Conservation (phyloP, 2,113 vertebrate genomes). For the Andinoacara biseriatus region DNA sequence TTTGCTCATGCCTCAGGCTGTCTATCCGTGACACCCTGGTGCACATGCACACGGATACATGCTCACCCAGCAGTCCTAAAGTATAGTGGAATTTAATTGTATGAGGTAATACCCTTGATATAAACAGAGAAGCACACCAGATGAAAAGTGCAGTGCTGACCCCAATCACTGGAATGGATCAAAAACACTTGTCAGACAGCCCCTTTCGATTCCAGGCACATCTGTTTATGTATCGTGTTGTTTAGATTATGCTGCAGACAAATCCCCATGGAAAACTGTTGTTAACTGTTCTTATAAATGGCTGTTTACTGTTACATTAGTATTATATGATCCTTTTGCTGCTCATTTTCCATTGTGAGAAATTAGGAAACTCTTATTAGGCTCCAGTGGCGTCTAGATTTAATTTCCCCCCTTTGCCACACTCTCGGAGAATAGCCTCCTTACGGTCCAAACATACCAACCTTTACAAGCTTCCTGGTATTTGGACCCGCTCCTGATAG, state of each 20-base stretch:
- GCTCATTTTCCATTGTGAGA: slow-evolving; percentile 66
- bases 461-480: slow-evolving; percentile 65
- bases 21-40: neutral
- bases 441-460: slow-evolving; percentile 52
- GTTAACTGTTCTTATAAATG: slow-evolving; percentile 61
- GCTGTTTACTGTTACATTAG: slow-evolving; percentile 65
- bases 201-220: slow-evolving; percentile 63
- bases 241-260: slow-evolving; percentile 64
- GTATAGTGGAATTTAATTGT: slow-evolving; percentile 45
- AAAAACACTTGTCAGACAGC: slow-evolving; percentile 64
- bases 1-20: slow-evolving; percentile 26
- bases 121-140: slow-evolving; percentile 37
- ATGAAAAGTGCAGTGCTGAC: slow-evolving; percentile 46
- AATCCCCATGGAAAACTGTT: slow-evolving; percentile 58
- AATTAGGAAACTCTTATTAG: slow-evolving; percentile 64
- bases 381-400: slow-evolving; percentile 58
- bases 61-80: slow-evolving; percentile 16
- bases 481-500: slow-evolving; percentile 60
- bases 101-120: slow-evolving; percentile 50
- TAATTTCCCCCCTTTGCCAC: slow-evolving; percentile 55
- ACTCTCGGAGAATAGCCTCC: slow-evolving; percentile 46
- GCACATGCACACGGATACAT: neutral
- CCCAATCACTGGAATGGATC: slow-evolving; percentile 63
- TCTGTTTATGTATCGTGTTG: slow-evolving; percentile 69
- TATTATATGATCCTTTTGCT: slow-evolving; percentile 61